Conservation (phyloP, 2,797 vertebrate genomes). For the Myotis pilosus region DNA sequence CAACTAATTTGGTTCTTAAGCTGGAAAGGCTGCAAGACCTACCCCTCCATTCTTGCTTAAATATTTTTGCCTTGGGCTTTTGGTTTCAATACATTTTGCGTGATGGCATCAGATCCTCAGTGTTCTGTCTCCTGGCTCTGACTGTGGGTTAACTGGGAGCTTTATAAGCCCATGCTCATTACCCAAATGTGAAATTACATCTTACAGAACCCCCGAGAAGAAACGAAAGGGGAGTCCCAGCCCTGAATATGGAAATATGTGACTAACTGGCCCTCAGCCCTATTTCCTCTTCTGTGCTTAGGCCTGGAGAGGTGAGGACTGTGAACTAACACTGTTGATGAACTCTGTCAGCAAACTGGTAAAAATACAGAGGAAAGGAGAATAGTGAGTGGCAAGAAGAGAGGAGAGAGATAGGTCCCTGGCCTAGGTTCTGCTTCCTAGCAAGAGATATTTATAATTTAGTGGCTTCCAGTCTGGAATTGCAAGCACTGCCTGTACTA, state of each 20-base stretch:
- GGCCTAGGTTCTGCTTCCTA: neutral
- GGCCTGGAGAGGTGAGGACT: neutral
- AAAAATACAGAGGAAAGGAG: neutral
- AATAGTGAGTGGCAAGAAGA: neutral
- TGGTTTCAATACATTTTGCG: neutral
- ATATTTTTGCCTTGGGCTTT: neutral
- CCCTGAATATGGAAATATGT: neutral
- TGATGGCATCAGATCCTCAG: neutral
- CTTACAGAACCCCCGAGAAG: neutral
- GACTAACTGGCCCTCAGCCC: neutral
- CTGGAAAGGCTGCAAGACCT: neutral
- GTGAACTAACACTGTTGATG: neutral
- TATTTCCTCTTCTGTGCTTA: neutral
- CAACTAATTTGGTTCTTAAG: neutral
- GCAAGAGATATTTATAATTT: neutral
- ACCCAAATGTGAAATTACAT: neutral
- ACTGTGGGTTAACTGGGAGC: neutral
- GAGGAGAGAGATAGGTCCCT: neutral
- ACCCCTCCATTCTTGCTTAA: neutral
- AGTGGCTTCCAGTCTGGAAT: neutral
- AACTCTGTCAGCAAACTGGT: neutral
- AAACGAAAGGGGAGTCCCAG: neutral
- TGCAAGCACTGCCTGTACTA: neutral
- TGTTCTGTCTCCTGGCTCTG: neutral
- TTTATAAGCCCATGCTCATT: neutral